Evolutionary conservation across 2,113 vertebrate genomes (phyloP).

Genomic region (Callipepla squamata): DNA sequence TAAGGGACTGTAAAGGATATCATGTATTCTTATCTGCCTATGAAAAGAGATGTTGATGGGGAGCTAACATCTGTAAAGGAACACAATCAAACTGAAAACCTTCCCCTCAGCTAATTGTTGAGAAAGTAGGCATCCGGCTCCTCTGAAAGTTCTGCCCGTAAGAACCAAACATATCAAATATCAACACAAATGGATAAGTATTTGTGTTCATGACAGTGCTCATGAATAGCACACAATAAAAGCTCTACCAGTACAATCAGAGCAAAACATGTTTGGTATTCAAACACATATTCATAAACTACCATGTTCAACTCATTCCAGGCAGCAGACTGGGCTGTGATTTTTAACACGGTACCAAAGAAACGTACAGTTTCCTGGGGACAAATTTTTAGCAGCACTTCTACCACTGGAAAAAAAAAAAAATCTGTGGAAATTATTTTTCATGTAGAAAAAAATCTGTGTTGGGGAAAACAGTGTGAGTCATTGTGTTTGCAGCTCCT

Average conservation of each 20-base stretch:
- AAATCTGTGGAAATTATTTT: neutral
- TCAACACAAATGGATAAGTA: neutral
- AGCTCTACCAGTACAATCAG: neutral
- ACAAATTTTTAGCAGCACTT: neutral
- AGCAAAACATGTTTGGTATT: constrained; percentile 22
- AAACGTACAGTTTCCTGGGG: neutral
- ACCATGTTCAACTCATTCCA: neutral
- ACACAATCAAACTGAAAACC: neutral
- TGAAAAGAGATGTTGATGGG: neutral
- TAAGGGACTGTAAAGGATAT: neutral
- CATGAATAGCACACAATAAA: neutral
- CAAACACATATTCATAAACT: neutral
- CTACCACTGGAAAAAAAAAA: neutral
- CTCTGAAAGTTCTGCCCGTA: neutral
- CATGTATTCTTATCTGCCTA: neutral
- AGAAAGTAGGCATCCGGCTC: neutral
- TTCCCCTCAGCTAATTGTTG: neutral
- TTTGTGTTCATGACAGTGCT: neutral
- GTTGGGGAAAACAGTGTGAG: neutral
- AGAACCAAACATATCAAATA: constrained; percentile 16
- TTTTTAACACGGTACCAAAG: constrained; percentile 2
- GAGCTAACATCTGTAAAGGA: neutral
- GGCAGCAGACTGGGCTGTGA: neutral
- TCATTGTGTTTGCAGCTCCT: neutral
- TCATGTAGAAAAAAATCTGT: neutral